Evolutionary conservation across 2,113 vertebrate species (phyloP), one percentile per base, ranked within the genome.

Genomic region (Sus scrofa): DNA sequence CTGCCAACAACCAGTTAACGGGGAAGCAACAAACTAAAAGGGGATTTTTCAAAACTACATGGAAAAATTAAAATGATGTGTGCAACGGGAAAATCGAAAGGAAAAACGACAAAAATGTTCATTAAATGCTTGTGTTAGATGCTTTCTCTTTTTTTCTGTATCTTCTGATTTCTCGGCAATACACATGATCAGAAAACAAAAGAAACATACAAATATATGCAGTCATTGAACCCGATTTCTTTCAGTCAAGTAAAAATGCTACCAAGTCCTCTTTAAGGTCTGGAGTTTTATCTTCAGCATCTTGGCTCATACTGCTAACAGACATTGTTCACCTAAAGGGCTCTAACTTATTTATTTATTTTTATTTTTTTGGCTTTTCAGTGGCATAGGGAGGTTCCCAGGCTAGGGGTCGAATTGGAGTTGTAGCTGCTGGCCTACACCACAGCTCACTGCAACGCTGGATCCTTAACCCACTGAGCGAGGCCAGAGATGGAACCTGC

Each of bases 121-220:
- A 37, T 60, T 39, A 16, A 54, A 71, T 58, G 1, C 68, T 52
- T 74, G 14, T 30, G 11, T 24, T 24, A 16, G 34, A 27, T 65
- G 14, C 30, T n/a, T 60, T 82, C 71, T 62, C 18, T 62, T 68
- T 75, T 75, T 71, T 78, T 56, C 34, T 12, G 7, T 32, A 67
- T 95, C 68, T 86, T 92, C 44, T 30, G 56, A 54, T 37, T 83
- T 83, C 67, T 73, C 78, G 44, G 70, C 44, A 86, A 83, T 56
- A 54, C 93, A 81, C 39, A 54, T 44, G 32, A 81, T 37, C n/a
- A 81, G 74, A 26, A 52, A 94, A 50, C 11, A 86, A 58, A 79
- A 62, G 39, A 39, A 75, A 68, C 27, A n/a, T 7, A 24, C 77
- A 93, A 60, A 63, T 16, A 1, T n/a, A 39, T 13, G 2, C 16